Conservation (phyloP, 2,888 invertebrate species). For the Caenorhabditis sulstoni region DNA sequence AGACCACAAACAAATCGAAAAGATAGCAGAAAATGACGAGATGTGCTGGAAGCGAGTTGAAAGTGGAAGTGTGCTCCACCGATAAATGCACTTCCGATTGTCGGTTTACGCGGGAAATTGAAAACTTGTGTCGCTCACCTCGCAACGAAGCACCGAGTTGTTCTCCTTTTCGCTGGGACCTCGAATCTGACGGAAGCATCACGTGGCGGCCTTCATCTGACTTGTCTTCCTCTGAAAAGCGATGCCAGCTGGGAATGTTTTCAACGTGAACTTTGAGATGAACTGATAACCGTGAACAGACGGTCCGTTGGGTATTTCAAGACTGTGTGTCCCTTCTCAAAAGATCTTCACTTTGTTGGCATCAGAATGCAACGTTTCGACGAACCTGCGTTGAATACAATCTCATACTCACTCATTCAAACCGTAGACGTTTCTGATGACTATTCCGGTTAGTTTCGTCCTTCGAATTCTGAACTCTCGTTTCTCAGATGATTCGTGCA, state of each 20-base stretch:
- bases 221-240: no score
- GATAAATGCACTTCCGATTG: no score
- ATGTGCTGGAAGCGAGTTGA: constrained; percentile 9
- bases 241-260: not conserved
- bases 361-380: constrained; percentile 45
- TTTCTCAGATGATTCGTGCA: constrained; percentile 42
- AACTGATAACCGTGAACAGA: not conserved
- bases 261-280: constrained; percentile 9
- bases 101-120: no score
- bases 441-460: constrained; percentile 33
- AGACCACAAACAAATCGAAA: constrained; percentile 8
- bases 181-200: no score
- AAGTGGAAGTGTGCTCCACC: no score
- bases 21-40: constrained; percentile 18
- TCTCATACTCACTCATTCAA: constrained; percentile 49
- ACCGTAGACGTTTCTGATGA: constrained; percentile 16
- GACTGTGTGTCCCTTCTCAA: constrained; percentile 2
- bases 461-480: not conserved
- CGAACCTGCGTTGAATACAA: constrained; percentile 41
- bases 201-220: no score
- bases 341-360: constrained; percentile 40
- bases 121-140: no score
- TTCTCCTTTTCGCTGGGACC: no score
- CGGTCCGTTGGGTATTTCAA: constrained; percentile 24
- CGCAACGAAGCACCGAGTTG: no score